Evolutionary conservation across 92 coral and sea anemone genomes (phyloP), one percentile per base, ranked within the genome.

Genomic region (Isaurus tuberculatus): DNA sequence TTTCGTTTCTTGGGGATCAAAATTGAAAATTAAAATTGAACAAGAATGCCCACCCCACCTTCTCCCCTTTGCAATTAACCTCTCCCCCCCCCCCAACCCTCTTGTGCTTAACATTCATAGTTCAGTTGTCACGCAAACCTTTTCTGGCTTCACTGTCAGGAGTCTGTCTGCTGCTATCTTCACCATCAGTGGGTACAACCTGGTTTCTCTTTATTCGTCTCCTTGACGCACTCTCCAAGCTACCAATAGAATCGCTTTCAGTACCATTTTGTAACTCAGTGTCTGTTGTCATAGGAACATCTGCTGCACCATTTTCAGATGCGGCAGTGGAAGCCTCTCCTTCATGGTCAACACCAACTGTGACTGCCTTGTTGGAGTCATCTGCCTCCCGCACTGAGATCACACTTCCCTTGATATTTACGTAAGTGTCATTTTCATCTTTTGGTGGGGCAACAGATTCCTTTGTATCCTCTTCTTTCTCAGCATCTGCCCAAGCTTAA

Each of bases 401-500:
- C 15, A 97, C 36, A 61, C 98, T 97, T 5, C 98, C 99, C 61
- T 94, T 94, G 67, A 81, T 89, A 31, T 65, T 83, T 34, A 73
- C 91, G 32, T 22, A 23, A 2, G 70, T 30, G 25, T 55, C 69
- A 8, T 64, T 63, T 22, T 5, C 66, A 17, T 77, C 82, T 65
- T 75, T 65, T 22, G 53, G 36, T 16, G 85, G 25, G 15, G 85
- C 36, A 69, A 86, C 93, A 25, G 97, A 86, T 48, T 91, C 94
- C 60, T 89, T 93, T n/a, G 98, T 81, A 26, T 89, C 87, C 55
- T 93, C 98, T 51, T 94, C 91, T 28, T 93, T 94, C 65, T 92
- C 98, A 13, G 97, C 85, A 73, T 94, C 99, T 79, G 94, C 92
- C 99, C 99, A 96, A 29, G 94, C 99, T 96, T 60, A 68, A 86